A percentile compares a stretch with the other conserved stretches of the same genome.
Evolutionary conservation across 2,113 vertebrate genomes (phyloP).

Genomic region (Epinephelus cyanopodus): DNA sequence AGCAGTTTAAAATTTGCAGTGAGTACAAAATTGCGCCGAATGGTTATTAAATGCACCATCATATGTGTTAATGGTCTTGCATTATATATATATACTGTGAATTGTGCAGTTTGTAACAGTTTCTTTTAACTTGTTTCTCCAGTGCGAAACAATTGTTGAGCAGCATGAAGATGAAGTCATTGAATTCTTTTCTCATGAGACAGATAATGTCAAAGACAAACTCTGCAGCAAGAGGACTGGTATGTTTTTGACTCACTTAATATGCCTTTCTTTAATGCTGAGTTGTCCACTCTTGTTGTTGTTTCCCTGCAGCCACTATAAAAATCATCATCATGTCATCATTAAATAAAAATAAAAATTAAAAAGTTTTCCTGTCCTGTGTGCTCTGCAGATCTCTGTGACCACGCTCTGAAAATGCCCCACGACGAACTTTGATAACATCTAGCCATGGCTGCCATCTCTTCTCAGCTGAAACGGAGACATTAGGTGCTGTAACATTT

Average conservation of each 20-base stretch:
- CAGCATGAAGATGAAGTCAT: constrained; percentile 96
- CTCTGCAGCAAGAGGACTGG: constrained; percentile 97
- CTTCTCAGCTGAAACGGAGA: constrained; percentile 29
- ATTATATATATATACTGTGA: background rate
- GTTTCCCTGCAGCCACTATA: background rate
- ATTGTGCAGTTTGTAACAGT: background rate
- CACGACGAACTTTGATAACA: constrained; percentile 92
- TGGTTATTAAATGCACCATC: background rate
- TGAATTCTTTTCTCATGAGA: constrained; percentile 93
- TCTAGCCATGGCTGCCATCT: constrained; percentile 14
- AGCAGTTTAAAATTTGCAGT: constrained; percentile 93
- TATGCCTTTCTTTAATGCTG: background rate
- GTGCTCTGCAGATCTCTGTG: constrained; percentile 91
- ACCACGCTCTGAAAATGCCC: constrained; percentile 91
- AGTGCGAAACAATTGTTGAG: constrained; percentile 97
- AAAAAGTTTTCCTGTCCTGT: background rate
- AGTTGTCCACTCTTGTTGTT: background rate
- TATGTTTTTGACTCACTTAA: constrained; percentile 50
- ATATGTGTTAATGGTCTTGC: background rate
- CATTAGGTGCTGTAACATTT: constrained; percentile 51
- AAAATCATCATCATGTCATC: too few relatives aligned
- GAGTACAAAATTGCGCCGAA: constrained; percentile 52
- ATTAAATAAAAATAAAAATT: background rate
- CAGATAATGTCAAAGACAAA: constrained; percentile 94
- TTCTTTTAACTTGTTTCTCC: constrained; percentile 28